Evolutionary conservation across 1,140 invertebrate genomes (phyloP).

Genomic region (Macrobrachium rosenbergii): DNA sequence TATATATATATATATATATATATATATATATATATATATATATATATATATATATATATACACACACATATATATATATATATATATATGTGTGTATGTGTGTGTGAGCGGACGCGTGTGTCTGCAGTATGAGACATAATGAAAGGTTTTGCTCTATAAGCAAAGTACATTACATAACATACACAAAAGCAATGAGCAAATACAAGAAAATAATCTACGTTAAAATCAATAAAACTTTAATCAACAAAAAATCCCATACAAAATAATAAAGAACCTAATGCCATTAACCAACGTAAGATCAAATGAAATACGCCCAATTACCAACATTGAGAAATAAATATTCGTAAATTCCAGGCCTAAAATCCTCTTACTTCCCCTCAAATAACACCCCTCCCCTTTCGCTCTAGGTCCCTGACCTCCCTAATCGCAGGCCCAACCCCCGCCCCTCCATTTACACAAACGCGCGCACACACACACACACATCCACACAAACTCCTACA

Average conservation of each 20-base stretch:
- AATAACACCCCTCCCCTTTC: background rate
- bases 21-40: conserved; percentile 18
- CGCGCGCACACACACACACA: background rate
- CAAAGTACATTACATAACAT: too few relatives aligned
- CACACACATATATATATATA: background rate
- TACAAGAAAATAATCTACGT: too few relatives aligned
- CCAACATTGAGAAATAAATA: too few relatives aligned
- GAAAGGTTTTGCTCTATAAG: too few relatives aligned
- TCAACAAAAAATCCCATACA: too few relatives aligned
- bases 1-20: conserved; percentile 16
- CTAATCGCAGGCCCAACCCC: too few relatives aligned
- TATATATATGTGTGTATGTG: background rate
- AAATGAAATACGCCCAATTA: too few relatives aligned
- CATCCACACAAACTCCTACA: background rate
- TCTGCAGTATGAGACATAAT: too few relatives aligned
- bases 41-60: conserved; percentile 9
- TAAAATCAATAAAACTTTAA: too few relatives aligned
- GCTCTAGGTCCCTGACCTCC: background rate
- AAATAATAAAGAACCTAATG: too few relatives aligned
- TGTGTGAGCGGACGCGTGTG: background rate
- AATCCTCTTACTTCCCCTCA: background rate
- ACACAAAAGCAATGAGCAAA: too few relatives aligned
- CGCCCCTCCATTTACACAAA: background rate
- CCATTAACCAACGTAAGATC: too few relatives aligned
- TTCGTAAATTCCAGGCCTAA: background rate